Percentiles rank a stretch among this genome's conserved stretches.
Evolutionary conservation across 2,888 invertebrate genomes (phyloP).

Genomic region (Dolichopus griseipennis): DNA sequence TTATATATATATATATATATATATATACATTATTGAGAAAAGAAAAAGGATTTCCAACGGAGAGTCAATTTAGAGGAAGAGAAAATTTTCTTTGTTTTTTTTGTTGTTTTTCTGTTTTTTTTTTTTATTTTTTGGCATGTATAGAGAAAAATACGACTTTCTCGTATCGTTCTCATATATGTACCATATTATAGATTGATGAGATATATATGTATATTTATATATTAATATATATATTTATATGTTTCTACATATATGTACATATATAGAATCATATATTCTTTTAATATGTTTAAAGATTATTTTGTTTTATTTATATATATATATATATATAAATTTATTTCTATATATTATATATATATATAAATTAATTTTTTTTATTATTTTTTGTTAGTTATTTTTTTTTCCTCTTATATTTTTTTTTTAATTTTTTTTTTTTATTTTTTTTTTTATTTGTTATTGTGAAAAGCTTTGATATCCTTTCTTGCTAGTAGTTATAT

Average conservation of each 20-base stretch:
- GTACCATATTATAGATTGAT: slow-evolving; percentile 1
- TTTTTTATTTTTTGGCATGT: neutral
- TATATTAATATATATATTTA: neutral
- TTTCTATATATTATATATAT: neutral
- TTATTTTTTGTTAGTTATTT: neutral
- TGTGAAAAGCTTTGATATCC: slow-evolving; percentile 2
- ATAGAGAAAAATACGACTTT: neutral
- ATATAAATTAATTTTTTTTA: neutral
- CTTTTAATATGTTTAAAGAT: neutral
- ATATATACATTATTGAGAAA: neutral
- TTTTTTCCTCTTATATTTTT: neutral
- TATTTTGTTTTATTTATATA: neutral
- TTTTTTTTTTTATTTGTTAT: neutral
- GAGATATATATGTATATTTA: neutral
- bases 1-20: neutral
- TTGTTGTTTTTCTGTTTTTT: no score
- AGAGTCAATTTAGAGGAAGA: neutral
- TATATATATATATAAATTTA: neutral
- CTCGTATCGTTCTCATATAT: neutral
- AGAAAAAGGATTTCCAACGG: slow-evolving; percentile 10
- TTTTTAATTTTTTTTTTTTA: no score
- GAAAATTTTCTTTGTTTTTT: slow-evolving; percentile 8
- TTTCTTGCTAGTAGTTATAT: slow-evolving; percentile 6
- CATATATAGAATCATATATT: neutral
- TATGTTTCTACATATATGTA: neutral